Base-by-base conservation (phyloP, 92 coral and sea anemone genomes). In the Paramuricea clavata region DNA sequence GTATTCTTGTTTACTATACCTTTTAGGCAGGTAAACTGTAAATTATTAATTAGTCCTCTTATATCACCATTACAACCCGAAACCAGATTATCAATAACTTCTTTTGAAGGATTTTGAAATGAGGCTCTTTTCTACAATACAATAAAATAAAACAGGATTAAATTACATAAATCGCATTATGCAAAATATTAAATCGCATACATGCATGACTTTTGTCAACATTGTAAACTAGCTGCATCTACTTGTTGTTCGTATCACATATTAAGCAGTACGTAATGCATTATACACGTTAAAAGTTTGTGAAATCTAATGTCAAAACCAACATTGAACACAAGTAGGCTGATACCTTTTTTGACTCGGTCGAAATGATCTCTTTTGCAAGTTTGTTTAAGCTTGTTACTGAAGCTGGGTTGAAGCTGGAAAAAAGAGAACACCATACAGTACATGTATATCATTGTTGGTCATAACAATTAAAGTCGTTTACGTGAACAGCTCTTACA, bases 41-140 rank as follows among this genome's bases (percentile, higher is more conserved):
- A 76, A 16, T 95, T 93, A 91, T 96, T 96, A n/a, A 96, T 93
- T 21, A 97, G 93, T 47, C 98, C 93, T 33, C 99, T 85, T 25
- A 96, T 93, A 77, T 96, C 99, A 32, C 99, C 99, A 57, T 95
- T 94, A 81, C 99, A 83, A 49, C 90, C 95, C 50, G 93, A 94
- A 60, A 95, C 95, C 68, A 96, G 83, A n/a, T 86, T 91, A 49
- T 96, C 95, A 34, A 96, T 86, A 0, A 91, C 87, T 25, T 96
- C 99, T 72, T 93, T 96, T 16, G 87, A 81, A 49, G 98, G 99
- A 44, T 76, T 49, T 67, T 75, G 50, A 75, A 94, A 96, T 12
- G 72, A 21, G 54, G 86, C 43, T 59, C 52, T 60, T 26, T 74
- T 80, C 95, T 93, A 81, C 30, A 56, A 78, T 13, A 27, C 11